Base-by-base conservation (phyloP, 2,888 invertebrate species). In the Polydrusus cervinus region DNA sequence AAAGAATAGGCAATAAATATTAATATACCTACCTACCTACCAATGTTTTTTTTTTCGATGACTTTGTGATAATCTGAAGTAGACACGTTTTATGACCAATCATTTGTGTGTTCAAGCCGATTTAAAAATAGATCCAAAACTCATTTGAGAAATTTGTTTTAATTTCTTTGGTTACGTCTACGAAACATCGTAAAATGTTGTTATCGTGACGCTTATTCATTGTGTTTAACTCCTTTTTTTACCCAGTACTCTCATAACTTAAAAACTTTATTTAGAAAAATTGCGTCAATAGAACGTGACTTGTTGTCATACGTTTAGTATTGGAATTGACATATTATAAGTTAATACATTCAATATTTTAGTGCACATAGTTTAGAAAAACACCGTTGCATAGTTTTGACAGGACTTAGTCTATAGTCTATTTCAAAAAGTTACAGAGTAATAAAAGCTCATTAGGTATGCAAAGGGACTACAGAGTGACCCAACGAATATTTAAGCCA, bases 81-180 rank as follows among this genome's bases (percentile, higher is more conserved):
- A 57, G 47, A 69, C 69, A 61, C 69, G 69, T 69, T 69, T 69
- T 49, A 69, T 49, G 61, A 61, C 18, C 60, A 60, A 60, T 69
- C 60, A 60, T 25, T 60, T n/a, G 57, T n/a, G 45, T n/a, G n/a
- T 45, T 3, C 10, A 69, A 49, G 49, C 47, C 57, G 30, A 60
- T 68, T 68, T 60, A 60, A 69, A 69, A 69, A 69, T 69, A 69
- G 45, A 69, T 13, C 34, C 3, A 16, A 47, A 60, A 69, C 69
- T 57, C 49, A 49, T 57, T 57, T 34, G 34, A 20, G 9, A 34
- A 34, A 47, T 65, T 49, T 65, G 51, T 65, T 65, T 65, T 34
- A 65, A 20, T 65, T 45, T 13, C 47, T 64, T 40, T 47, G 16
- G 8, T 57, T 34, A 30, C 55, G 55, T 55, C 16, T 9, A 57